Evolutionary conservation across 2,113 vertebrate species (phyloP).

Genomic region (Cichladusa arquata): DNA sequence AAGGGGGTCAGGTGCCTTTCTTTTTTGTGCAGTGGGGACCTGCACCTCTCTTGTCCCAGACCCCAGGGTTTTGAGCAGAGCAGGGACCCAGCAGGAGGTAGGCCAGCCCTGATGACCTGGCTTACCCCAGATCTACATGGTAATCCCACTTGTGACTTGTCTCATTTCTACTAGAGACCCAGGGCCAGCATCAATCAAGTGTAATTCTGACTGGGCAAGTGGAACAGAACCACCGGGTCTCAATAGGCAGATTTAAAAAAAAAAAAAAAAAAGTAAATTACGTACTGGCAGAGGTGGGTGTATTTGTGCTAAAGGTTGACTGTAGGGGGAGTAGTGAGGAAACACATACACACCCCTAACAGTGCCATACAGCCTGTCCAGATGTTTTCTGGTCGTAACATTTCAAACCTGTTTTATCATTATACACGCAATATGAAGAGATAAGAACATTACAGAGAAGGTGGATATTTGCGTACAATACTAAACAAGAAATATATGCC

Average conservation of each 20-base stretch:
- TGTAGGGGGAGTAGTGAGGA: not conserved
- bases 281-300: too few relatives aligned
- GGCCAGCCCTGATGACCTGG: not conserved
- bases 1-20: not conserved
- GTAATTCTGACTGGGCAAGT: not conserved
- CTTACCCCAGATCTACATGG: not conserved
- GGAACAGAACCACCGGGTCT: not conserved
- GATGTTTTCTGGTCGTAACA: not conserved
- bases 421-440: not conserved
- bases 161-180: fast-evolving
- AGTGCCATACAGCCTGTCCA: not conserved
- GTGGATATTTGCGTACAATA: not conserved
- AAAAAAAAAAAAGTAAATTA: not conserved
- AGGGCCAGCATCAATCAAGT: not conserved
- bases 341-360: not conserved
- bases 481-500: not conserved
- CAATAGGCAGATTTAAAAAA: not conserved
- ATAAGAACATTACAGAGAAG: not conserved
- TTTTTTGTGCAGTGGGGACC: not conserved
- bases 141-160: not conserved
- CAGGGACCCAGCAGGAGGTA: not conserved
- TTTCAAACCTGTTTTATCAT: not conserved
- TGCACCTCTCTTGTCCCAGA: not conserved
- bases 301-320: not conserved
- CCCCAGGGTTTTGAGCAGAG: fast-evolving